Percentiles rank a stretch among this genome's conserved stretches.
Evolutionary conservation across 2,888 invertebrate species (phyloP).

Genomic region (Dolichopus griseipennis): DNA sequence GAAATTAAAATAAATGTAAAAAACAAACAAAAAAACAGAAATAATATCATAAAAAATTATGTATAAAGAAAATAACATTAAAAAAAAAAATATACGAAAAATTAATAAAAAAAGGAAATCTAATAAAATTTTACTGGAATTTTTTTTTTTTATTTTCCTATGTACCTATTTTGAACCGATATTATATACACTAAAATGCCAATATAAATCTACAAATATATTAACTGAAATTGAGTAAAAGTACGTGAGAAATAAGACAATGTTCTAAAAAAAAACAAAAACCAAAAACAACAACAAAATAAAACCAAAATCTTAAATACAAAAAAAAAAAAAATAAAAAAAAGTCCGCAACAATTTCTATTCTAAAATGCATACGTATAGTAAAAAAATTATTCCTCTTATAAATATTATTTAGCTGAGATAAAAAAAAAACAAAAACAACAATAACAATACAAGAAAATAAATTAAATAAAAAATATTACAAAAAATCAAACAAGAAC

Average conservation of each 20-base stretch:
- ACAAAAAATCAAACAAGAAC: not conserved
- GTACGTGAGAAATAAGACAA: not conserved
- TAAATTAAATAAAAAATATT: not conserved
- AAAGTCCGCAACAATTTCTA: constrained; percentile 8
- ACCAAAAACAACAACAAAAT: constrained; percentile 18
- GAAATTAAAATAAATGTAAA: too few relatives aligned
- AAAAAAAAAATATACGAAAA: too few relatives aligned
- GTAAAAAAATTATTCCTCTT: constrained; percentile 13
- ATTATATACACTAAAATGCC: too few relatives aligned
- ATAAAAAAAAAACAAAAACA: not conserved
- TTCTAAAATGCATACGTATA: constrained; percentile 14
- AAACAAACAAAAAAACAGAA: too few relatives aligned
- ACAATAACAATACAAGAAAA: not conserved
- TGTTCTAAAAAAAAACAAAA: not conserved
- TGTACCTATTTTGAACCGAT: too few relatives aligned
- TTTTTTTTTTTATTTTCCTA: too few relatives aligned
- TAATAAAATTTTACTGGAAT: too few relatives aligned
- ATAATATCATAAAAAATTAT: too few relatives aligned
- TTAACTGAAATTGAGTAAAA: not conserved
- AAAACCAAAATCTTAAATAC: too few relatives aligned
- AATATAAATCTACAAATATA: too few relatives aligned
- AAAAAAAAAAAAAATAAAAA: constrained; percentile 16
- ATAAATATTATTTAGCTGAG: not conserved
- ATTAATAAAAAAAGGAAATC: too few relatives aligned
- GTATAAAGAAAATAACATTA: too few relatives aligned